Evolutionary conservation across 2,888 invertebrate species (phyloP).

Genomic region (Quadroppia sp.): DNA sequence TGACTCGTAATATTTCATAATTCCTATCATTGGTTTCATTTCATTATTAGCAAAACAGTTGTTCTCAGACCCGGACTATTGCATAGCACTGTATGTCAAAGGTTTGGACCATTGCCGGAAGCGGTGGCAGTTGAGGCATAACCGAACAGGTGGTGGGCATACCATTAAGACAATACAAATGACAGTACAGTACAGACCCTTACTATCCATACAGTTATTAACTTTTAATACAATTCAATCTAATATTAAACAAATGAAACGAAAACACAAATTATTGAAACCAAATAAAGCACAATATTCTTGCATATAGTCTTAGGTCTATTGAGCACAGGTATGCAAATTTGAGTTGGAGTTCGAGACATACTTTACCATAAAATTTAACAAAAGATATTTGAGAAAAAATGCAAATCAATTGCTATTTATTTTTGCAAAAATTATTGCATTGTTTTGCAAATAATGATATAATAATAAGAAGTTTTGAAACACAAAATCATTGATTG

Average conservation of each 20-base stretch:
- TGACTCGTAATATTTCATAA: too few relatives aligned
- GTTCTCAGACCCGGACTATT: background rate
- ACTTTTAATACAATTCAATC: background rate
- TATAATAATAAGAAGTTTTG: too few relatives aligned
- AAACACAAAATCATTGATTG: too few relatives aligned
- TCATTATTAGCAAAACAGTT: too few relatives aligned
- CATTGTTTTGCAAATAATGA: too few relatives aligned
- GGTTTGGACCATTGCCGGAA: slow-evolving; percentile 11
- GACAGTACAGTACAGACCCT: background rate
- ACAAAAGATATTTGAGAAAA: background rate
- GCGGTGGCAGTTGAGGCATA: background rate
- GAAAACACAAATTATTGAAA: too few relatives aligned
- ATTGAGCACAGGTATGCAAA: background rate
- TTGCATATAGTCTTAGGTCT: background rate
- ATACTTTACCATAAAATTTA: background rate
- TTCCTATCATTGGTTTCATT: too few relatives aligned
- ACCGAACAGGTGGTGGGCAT: slow-evolving; percentile 13
- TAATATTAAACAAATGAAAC: background rate
- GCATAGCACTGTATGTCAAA: background rate
- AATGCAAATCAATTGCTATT: background rate
- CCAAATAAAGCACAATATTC: background rate
- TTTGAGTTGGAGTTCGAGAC: background rate
- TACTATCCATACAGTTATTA: too few relatives aligned
- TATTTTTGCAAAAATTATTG: background rate
- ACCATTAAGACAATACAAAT: background rate